Evolutionary conservation across 30 jellyfish, hydroid and myxozoan genomes (phyloP).

Genomic region (Sanderia malayensis): DNA sequence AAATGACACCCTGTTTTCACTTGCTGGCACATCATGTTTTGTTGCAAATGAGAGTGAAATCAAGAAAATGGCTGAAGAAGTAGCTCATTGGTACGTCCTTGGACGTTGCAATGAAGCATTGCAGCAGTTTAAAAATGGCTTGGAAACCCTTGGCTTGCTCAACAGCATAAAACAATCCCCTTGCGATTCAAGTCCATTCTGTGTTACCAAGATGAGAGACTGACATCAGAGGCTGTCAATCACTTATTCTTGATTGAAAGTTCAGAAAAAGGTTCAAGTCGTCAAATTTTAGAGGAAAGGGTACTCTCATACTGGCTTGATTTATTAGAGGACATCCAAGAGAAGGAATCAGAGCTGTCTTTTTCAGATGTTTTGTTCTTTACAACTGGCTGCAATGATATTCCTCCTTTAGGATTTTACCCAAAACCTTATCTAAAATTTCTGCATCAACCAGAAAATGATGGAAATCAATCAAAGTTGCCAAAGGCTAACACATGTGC

Average conservation of each 20-base stretch:
- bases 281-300: slow-evolving; percentile 9
- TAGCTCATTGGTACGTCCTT: slow-evolving; percentile 24
- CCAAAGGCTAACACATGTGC: slow-evolving; percentile 13
- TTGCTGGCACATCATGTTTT: slow-evolving; percentile 23
- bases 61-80: slow-evolving; percentile 26
- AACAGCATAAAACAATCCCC: neutral
- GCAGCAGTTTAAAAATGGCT: slow-evolving; percentile 19
- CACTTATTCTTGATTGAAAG: slow-evolving; percentile 23
- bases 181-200: slow-evolving; percentile 19
- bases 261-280: slow-evolving; percentile 16
- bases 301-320: slow-evolving; percentile 21
- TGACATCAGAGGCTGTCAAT: slow-evolving; percentile 19
- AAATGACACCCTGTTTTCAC: slow-evolving; percentile 11
- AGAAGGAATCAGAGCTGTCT: slow-evolving; percentile 11
- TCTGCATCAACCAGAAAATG: slow-evolving; percentile 26
- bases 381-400: slow-evolving; percentile 13
- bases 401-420: slow-evolving; percentile 16
- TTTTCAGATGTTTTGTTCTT: slow-evolving; percentile 6
- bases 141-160: slow-evolving; percentile 11
- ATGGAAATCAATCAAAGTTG: slow-evolving; percentile 13
- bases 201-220: slow-evolving; percentile 13
- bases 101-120: slow-evolving; percentile 24
- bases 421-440: slow-evolving; percentile 15
- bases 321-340: slow-evolving; percentile 17
- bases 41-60: slow-evolving; percentile 10